Evolutionary conservation across 1,140 invertebrate species (phyloP), one percentile per base, ranked within the genome.

Genomic region (Drosophila tani): DNA sequence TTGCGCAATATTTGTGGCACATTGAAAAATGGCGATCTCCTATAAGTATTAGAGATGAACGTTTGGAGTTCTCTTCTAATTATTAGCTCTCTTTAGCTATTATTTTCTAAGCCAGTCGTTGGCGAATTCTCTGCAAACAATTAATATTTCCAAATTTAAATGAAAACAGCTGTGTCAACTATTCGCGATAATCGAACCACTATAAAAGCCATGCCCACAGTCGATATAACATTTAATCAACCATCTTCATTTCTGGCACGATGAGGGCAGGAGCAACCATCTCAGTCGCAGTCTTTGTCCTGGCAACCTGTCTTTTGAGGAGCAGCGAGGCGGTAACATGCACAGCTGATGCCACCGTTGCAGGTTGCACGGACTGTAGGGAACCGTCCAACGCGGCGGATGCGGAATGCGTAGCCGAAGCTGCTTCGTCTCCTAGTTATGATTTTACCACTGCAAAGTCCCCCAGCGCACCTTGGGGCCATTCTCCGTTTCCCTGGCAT

Each of bases 161-260:
- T 29, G 11, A 8, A 21, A 74, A 38, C 75, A 81, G 43, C 77
- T 81, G 77, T 50, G 40, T 14, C 43, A 15, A 65, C 62, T 32
- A 15, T 11, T 2, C 5, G 12, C n/a, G 14, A 38, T 9, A 27
- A 45, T 19, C 21, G 46, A 81, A 17, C 9, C 9, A n/a, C 45
- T 57, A 70, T 60, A 70, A 63, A 60, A 43, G 32, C 12, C 32
- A 55, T 14, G 1, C 11, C 32, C 32, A 70, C 14, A 38, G 21
- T 14, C 58, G 32, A 46, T 41, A 45, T n/a, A 46, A 11, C 19
- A 24, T 43, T 41, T 14, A 41, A 24, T 15, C 38, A 15, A 11
- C 12, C 24, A 43, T 21, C 24, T n/a, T 6, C 51, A 60, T 67
- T 51, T 24, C 45, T 14, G 14, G 24, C 15, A 29, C 32, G 9